Base-by-base conservation (phyloP, 2,888 invertebrate species). In the Galeruca laticollis region DNA sequence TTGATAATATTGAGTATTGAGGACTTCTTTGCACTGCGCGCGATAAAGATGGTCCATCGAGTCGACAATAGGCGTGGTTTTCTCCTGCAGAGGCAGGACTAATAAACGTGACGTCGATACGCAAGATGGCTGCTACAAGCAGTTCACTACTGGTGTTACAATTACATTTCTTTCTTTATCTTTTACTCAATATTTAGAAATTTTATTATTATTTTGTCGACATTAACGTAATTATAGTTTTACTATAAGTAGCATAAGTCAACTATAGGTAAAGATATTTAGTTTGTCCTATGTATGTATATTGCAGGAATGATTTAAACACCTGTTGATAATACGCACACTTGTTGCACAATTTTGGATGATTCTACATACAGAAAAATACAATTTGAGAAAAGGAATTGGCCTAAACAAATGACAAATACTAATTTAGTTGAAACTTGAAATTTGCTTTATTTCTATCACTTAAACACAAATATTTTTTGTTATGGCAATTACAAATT, bases 21-120 rank as follows among this genome's bases (percentile, higher is more conserved):
- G 2, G 26, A 26, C 20, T 10, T 35, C 37, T 21, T 21, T 4
- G 20, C 13, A 26, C n/a, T 35, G 31, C 68, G 71, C 63, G 68
- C 33, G 68, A 73, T 73, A 76, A 78, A 78, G 76, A 78, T 74
- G 76, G 75, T 69, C 69, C 73, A 71, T 70, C 67, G 70, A 60
- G 71, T 31, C 64, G 64, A 68, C 40, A 65, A 83, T 80, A 83
- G 82, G 86, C 86, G 88, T 87, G 87, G 87, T 82, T 85, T 84
- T 81, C 83, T 79, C 78, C 78, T 86, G 84, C 54, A 86, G 86
- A 86, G 87, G 87, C 86, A 85, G 87, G 87, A 84, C 86, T 85
- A 85, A 83, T 47, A 49, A 84, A 85, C 85, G 86, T 87, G 87
- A 87, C 86, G 87, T 86, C 85, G 85, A 82, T 80, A 83, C 83